Percentiles rank a stretch among this genome's conserved stretches.
These are phyloP conservation scores for Bos indicus DNA, from an alignment of 2,113 vertebrate genomes.

Conservation along the genomic window DNA sequence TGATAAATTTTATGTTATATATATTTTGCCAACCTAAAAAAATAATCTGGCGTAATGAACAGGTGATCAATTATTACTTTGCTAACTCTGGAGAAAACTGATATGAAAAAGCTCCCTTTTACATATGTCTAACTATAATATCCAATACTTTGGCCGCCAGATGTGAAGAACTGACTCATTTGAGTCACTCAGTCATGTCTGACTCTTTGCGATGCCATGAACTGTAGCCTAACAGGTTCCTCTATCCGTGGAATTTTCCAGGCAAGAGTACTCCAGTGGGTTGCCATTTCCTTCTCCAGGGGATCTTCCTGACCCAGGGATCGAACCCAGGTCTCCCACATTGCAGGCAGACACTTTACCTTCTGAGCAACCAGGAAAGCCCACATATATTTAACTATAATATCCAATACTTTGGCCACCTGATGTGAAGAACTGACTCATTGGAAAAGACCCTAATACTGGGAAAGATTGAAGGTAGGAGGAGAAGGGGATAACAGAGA, in stretches of 20 bases:
- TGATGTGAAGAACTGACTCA: neutral
- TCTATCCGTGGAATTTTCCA: neutral
- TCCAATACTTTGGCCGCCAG: neutral
- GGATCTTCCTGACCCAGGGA: neutral
- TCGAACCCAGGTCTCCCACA: neutral
- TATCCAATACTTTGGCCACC: neutral
- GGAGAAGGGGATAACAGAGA: neutral
- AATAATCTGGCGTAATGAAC: neutral
- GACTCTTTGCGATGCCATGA: neutral
- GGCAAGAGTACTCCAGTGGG: neutral
- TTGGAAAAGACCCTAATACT: neutral
- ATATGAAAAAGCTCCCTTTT: neutral
- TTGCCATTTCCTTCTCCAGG: neutral
- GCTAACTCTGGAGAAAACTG: neutral
- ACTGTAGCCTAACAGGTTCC: neutral
- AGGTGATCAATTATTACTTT: neutral
- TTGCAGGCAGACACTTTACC: neutral
- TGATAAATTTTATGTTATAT: neutral
- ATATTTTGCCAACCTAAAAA: neutral
- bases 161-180: neutral
- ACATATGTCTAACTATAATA: neutral
- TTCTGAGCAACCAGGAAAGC: neutral
- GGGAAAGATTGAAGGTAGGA: neutral
- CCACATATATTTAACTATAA: neutral
- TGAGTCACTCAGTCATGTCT: fast-evolving